Base-by-base conservation (phyloP, 1,140 invertebrate genomes). In the Rhynchophorus ferrugineus region DNA sequence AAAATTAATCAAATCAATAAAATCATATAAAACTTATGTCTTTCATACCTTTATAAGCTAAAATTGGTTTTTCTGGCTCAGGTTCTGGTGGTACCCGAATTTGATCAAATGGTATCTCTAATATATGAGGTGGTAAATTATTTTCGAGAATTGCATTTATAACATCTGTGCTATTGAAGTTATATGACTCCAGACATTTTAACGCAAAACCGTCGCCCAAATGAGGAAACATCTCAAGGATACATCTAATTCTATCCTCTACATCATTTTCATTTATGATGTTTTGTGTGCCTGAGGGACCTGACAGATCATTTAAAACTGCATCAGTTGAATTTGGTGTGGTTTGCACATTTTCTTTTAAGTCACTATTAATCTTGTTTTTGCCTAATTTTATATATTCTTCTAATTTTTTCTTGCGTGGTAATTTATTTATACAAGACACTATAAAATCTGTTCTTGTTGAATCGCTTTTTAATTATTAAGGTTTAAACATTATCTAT, bases 101-200 rank as follows among this genome's bases (percentile, higher is more conserved):
- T 20, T 75, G 56, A 63, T 81, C 78, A 24, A 70, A 67, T 0
- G 75, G 72, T 34, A 78, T 73, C 41, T 76, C 70, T 5, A 60
- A 8, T 51, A 71, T 58, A 36, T 61, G 37, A 43, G 72, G 71
- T 38, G 77, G 75, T 45, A 78, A 62, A 57, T 73, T 80, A 42
- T 76, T 77, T 69, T 93, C 90, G 21, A 94, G 68, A 39, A 93
- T 72, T 36, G 84, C 84, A 70, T 88, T 84, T 42, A 94, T 84
- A 2, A 90, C 87, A 64, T 76, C 73, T 56, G 82, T 83, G 19
- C 78, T 73, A 60, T 83, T 75, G 63, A 84, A 83, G 22, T 85
- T 78, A 55, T 87, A 89, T 60, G 86, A 71, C 48, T 84, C 72
- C 8, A 94, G 72, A 62, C 89, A 86, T 63, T 79, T 75, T 68